Evolutionary conservation across 2,888 invertebrate genomes (phyloP), one percentile per base, ranked within the genome.

Genomic region (Troilus luridus): DNA sequence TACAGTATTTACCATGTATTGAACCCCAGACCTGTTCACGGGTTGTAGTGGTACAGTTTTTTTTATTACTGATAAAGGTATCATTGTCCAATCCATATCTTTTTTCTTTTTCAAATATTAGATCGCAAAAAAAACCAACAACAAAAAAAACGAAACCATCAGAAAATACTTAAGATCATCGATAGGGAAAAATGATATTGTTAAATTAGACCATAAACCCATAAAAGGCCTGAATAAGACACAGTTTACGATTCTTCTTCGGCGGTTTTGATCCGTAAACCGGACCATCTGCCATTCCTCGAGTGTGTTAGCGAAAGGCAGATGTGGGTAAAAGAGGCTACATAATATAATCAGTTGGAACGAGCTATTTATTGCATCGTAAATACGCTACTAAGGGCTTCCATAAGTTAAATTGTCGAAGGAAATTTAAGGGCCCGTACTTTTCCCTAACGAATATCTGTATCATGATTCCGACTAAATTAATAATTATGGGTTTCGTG

Each of bases 401-500:
- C 19, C 21, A 85, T 85, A 85, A 54, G 56, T 85, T 56, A 85
- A 85, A 85, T 85, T 85, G 85, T 85, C 85, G 56, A n/a, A 21
- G 85, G 6, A 85, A 85, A 85, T 85, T 85, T 85, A 85, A 21
- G 56, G 21, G 12, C 10, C 1, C 72, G 72, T n/a, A 12, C 24
- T 24, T 17, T 9, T 41, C 72, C 27, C 19, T 0, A 56, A 56
- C 8, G 27, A 41, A 56, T 85, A 85, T 85, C 56, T 85, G n/a
- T 85, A 85, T 85, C 12, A 56, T 58, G 85, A 85, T 85, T 85
- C n/a, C 56, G 21, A 56, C 56, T 85, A 85, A 85, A 85, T 85
- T 85, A 85, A 85, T 85, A 85, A 85, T 85, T 85, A 85, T 85
- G 85, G n/a, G 85, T 56, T 85, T 58, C 85, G 56, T n/a, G 56